Percentiles rank a stretch among this genome's conserved stretches.
phyloP scores from a whole-genome alignment of 2,888 invertebrate species.

The Blastobasis adustella region DNA sequence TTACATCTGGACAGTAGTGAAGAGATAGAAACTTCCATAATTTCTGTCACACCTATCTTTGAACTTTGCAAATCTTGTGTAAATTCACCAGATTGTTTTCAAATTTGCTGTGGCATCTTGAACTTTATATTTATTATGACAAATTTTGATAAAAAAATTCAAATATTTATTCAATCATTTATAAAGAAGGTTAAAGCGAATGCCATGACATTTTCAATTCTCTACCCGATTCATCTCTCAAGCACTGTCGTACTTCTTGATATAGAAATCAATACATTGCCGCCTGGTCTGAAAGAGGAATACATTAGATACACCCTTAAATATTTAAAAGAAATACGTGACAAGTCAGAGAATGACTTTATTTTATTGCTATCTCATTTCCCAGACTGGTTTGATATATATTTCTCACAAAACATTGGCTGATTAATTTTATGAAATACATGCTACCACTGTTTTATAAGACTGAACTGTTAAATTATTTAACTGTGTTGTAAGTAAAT shows the following conservation, averaged over 20 bases:
- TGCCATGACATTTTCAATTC: slow-evolving; percentile 21
- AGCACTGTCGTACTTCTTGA: slow-evolving; percentile 42
- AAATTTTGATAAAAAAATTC: slow-evolving; percentile 35
- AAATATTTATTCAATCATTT: slow-evolving; percentile 37
- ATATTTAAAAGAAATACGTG: slow-evolving; percentile 30
- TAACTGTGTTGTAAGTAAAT: too few relatives aligned
- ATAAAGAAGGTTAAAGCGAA: slow-evolving; percentile 29
- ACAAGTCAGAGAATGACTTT: slow-evolving; percentile 38
- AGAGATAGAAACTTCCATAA: slow-evolving; percentile 24
- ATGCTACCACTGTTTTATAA: too few relatives aligned
- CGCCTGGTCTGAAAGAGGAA: slow-evolving; percentile 15
- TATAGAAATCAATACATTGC: slow-evolving; percentile 32
- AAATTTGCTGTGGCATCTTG: slow-evolving; percentile 44
- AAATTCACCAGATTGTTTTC: slow-evolving; percentile 46
- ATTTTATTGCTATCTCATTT: slow-evolving; percentile 56
- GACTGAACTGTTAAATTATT: too few relatives aligned
- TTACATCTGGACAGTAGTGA: slow-evolving; percentile 19
- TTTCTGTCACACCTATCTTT: slow-evolving; percentile 18
- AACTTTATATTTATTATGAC: slow-evolving; percentile 44
- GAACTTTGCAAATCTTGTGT: slow-evolving; percentile 35
- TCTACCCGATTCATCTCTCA: slow-evolving; percentile 40
- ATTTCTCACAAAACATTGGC: slow-evolving; percentile 16
- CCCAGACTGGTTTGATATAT: slow-evolving; percentile 54
- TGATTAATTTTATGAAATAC: too few relatives aligned
- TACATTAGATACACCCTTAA: slow-evolving; percentile 30